Conservation (phyloP, 1,140 invertebrate genomes). For the Drosophila pseudoobscura region DNA sequence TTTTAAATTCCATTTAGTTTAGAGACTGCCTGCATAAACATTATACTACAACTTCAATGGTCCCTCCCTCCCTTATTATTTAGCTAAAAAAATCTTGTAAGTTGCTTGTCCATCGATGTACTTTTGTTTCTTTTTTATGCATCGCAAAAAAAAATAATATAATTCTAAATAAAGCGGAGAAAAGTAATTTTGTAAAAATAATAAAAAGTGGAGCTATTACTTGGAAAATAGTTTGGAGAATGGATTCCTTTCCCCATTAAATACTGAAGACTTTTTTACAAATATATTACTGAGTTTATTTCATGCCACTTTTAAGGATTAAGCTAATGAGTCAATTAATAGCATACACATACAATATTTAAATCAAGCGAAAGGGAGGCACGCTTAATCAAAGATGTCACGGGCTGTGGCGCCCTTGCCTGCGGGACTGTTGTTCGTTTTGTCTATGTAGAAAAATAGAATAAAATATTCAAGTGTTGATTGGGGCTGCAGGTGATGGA, state of each 20-base stretch:
- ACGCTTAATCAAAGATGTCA: constrained; percentile 28
- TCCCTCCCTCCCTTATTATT: constrained; percentile 23
- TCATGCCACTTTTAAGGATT: constrained; percentile 52
- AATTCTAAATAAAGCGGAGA: constrained; percentile 40
- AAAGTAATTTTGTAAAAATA: constrained; percentile 52
- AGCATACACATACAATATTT: constrained; percentile 23
- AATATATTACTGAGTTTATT: constrained; percentile 78
- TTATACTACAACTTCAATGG: background rate
- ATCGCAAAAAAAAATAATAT: constrained; percentile 27
- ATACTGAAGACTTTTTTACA: constrained; percentile 38
- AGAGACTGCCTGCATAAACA: constrained; percentile 19
- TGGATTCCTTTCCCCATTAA: background rate
- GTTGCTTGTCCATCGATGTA: constrained; percentile 58
- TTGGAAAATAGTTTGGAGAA: constrained; percentile 8
- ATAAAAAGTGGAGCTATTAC: background rate
- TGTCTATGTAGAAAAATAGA: constrained; percentile 73
- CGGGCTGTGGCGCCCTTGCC: background rate
- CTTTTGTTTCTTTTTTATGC: constrained; percentile 56
- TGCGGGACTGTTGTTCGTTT: constrained; percentile 39
- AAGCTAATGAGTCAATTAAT: constrained; percentile 61
- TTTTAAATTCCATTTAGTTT: constrained; percentile 32
- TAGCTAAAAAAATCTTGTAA: constrained; percentile 54
- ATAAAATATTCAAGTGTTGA: constrained; percentile 47
- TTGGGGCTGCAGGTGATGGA: background rate
- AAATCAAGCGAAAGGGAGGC: constrained; percentile 32